Evolutionary conservation across 2,888 invertebrate species (phyloP).

Genomic region (Germaria angustata): DNA sequence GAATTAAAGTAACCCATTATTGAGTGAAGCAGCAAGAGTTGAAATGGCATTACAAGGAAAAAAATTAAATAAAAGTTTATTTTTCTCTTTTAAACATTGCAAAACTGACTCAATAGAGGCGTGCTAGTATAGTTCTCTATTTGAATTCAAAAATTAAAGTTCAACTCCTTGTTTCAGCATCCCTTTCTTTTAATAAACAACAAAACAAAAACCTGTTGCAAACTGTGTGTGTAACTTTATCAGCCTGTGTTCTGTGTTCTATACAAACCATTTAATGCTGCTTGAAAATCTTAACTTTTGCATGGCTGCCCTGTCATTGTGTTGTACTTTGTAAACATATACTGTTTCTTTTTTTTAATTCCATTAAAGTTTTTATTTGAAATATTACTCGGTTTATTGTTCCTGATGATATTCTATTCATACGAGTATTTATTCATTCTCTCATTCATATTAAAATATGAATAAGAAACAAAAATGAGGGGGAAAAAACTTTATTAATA

Average conservation of each 20-base stretch:
- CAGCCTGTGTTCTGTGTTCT: neutral
- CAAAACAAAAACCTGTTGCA: constrained; percentile 34
- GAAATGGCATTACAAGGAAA: no score
- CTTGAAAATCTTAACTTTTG: constrained; percentile 28
- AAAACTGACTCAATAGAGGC: no score
- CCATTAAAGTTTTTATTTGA: constrained; percentile 51
- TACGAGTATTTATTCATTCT: constrained; percentile 45
- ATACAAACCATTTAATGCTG: constrained; percentile 32
- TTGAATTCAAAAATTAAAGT: no score
- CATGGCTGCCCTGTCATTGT: constrained; percentile 3
- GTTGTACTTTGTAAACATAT: neutral
- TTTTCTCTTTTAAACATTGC: neutral
- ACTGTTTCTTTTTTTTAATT: neutral
- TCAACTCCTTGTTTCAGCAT: no score
- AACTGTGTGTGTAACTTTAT: constrained; percentile 1
- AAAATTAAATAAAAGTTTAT: constrained; percentile 7
- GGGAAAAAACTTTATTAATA: neutral
- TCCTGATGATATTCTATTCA: constrained; percentile 38
- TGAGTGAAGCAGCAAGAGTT: constrained; percentile 17
- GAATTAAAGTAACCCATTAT: constrained; percentile 31
- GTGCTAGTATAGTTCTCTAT: no score
- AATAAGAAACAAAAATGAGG: neutral
- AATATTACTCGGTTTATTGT: constrained; percentile 55
- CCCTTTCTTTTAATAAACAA: neutral
- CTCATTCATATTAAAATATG: constrained; percentile 3